These are phyloP conservation scores for Clarias pachynema DNA, from an alignment of 2,797 vertebrate species.

Conservation along the genomic window DNA sequence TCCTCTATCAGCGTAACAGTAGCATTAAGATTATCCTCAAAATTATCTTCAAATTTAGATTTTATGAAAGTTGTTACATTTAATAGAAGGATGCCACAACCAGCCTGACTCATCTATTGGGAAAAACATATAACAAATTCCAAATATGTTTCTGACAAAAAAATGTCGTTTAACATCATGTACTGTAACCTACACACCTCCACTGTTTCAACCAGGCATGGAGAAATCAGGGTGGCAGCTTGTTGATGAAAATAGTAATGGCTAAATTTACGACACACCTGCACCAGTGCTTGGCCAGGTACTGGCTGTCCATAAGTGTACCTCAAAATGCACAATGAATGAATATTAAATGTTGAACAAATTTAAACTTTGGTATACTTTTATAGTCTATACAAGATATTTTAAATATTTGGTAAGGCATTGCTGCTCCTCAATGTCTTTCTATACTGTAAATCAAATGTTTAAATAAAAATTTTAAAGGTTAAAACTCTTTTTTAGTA, in stretches of 20 bases:
- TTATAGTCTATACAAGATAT: not conserved
- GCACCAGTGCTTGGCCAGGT: constrained; percentile 29
- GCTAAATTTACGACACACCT: constrained; percentile 21
- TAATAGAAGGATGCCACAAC: constrained; percentile 38
- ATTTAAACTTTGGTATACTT: not conserved
- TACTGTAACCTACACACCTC: constrained; percentile 25
- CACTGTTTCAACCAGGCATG: constrained; percentile 22
- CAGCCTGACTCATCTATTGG: constrained; percentile 16
- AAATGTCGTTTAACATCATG: not conserved
- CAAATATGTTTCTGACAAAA: not conserved
- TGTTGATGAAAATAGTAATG: fast-evolving
- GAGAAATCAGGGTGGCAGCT: not conserved
- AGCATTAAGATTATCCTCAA: not conserved
- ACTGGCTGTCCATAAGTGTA: constrained; percentile 54
- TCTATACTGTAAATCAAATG: not conserved
- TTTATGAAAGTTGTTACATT: constrained; percentile 28
- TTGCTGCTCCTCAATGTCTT: not conserved
- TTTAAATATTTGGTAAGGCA: not conserved
- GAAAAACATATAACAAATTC: not conserved
- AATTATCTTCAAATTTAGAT: constrained; percentile 1
- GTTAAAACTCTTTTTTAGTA: not conserved
- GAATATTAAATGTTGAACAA: not conserved
- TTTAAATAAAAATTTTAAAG: not conserved
- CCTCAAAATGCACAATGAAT: constrained; percentile 24
- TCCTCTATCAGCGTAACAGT: constrained; percentile 47